A percentile compares a stretch with the other conserved stretches of the same genome.
Evolutionary conservation across 30 jellyfish, hydroid and myxozoan genomes (phyloP).

Genomic region (Aurelia coerulea): DNA sequence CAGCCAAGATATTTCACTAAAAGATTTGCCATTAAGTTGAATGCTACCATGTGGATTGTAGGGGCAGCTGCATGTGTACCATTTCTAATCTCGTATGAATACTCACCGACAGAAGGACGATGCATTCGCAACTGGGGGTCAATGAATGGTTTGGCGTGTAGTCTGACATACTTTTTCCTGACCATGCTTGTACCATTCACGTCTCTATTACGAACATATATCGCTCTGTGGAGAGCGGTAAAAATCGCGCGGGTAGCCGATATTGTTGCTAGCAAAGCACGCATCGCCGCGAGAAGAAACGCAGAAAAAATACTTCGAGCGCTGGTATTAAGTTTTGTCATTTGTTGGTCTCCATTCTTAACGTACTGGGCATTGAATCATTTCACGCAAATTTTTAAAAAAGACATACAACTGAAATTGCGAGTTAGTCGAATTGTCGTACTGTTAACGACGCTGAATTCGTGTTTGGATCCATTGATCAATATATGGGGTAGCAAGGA

Average conservation of each 20-base stretch:
- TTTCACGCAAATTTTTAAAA: neutral
- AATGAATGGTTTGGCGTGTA: neutral
- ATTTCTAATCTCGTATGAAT: neutral
- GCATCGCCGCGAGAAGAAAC: neutral
- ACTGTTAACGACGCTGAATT: constrained; percentile 2
- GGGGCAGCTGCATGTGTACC: neutral
- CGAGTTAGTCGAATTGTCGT: neutral
- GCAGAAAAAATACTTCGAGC: constrained; percentile 13
- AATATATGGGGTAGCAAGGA: constrained; percentile 28
- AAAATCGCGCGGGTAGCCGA: neutral
- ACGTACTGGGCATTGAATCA: constrained; percentile 14
- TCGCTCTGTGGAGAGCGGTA: neutral
- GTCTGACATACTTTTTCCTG: neutral
- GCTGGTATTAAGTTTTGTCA: neutral
- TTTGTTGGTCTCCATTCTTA: constrained; percentile 23
- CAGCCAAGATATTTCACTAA: constrained; percentile 24
- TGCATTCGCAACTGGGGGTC: constrained; percentile 26
- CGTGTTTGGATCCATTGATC: constrained; percentile 15
- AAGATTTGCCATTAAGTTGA: neutral
- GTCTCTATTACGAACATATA: neutral
- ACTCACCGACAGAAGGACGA: neutral
- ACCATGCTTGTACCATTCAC: constrained; percentile 9
- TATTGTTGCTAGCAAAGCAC: neutral
- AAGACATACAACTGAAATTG: neutral
- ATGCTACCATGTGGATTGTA: neutral